Base-by-base conservation (phyloP, 2,888 invertebrate genomes). In the Leptopilina drosophilae region DNA sequence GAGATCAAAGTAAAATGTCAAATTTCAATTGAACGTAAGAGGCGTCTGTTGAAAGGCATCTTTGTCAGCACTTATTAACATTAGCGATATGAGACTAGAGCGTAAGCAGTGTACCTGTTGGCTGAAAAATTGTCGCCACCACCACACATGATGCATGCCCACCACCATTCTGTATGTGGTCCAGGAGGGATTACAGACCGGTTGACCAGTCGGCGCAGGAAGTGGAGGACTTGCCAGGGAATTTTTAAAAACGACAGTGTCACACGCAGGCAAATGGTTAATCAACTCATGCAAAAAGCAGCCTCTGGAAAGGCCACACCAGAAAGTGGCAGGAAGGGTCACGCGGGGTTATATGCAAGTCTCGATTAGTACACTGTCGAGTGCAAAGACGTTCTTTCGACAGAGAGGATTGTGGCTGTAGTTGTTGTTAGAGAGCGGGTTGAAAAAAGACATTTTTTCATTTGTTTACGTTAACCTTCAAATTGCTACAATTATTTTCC, bases 321-420 rank as follows among this genome's bases (percentile, higher is more conserved):
- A 75, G 77, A 65, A 78, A 83, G 80, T 78, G 65, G 81, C 78
- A 84, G 79, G 84, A 81, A 83, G 84, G 80, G 82, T 84, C 80
- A 67, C 79, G 78, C 82, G 82, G 82, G 82, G 82, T 83, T 83
- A 83, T 81, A 79, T 81, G 80, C 82, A 79, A 78, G 76, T 78
- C 80, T n/a, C 78, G 81, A 82, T 83, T 82, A 84, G 82, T 84
- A 84, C 82, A 84, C 82, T 82, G 82, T 80, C 77, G 82, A 80
- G 78, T 75, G 77, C 78, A 76, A 66, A 78, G 82, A 82, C 84
- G 81, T 84, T 84, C 82, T 82, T 81, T 82, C 82, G 79, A 82
- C 77, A 79, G 67, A 75, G 64, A 78, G 53, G 73, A 33, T 78
- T 15, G 59, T 20, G 20, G 66, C 62, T 64, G 8, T 46, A 40